These are phyloP conservation scores for Lasioglossum zephyrum DNA, from an alignment of 2,888 invertebrate species.

Conservation along the genomic window DNA sequence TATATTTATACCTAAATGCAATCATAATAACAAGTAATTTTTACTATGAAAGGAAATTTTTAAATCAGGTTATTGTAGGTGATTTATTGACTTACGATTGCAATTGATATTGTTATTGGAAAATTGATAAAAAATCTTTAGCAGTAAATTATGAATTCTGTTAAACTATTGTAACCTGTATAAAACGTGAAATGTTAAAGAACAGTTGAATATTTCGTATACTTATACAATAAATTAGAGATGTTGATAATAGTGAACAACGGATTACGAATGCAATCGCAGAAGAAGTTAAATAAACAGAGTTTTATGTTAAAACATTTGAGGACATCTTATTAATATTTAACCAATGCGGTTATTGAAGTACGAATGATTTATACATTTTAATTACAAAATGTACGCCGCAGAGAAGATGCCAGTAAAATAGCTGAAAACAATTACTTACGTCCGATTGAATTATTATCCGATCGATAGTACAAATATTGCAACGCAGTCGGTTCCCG, in stretches of 20 bases:
- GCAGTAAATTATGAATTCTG: background rate
- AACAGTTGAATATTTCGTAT: background rate
- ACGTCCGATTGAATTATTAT: slow-evolving; percentile 79
- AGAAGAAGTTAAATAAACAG: background rate
- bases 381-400: background rate
- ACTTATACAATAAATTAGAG: background rate
- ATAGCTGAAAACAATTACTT: slow-evolving; percentile 20
- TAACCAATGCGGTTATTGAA: background rate
- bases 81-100: background rate
- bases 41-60: background rate
- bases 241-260: background rate
- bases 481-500: slow-evolving; percentile 67
- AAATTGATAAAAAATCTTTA: background rate
- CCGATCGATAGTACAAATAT: slow-evolving; percentile 73
- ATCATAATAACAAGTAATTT: background rate
- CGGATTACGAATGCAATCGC: background rate
- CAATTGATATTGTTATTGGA: background rate
- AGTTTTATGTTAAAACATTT: background rate
- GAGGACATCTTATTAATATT: background rate
- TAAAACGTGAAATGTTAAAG: background rate
- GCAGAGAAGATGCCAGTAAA: background rate
- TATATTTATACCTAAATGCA: background rate
- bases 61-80: background rate
- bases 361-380: background rate
- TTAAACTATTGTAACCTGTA: background rate